Evolutionary conservation across 2,113 vertebrate genomes (phyloP), one percentile per base, ranked within the genome.

Genomic region (Pampusana beccarii): DNA sequence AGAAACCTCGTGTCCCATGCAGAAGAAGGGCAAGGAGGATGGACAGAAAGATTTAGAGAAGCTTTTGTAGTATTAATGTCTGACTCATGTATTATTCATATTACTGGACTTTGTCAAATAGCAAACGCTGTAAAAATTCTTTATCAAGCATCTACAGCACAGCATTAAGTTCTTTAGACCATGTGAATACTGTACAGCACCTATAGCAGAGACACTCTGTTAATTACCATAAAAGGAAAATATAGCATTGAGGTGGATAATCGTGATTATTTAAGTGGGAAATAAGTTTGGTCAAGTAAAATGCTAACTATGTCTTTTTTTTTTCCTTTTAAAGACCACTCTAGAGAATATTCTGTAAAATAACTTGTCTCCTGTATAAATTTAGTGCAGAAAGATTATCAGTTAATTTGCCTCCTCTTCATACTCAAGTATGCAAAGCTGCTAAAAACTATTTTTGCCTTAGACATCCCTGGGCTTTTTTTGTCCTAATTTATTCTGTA

Each of bases 381-480:
- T 80, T 91, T 84, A 94, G 80, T 10, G 3, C 31, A 79, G 88
- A 80, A 80, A 93, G 85, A 93, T 96, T 96, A 93, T 92, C 81
- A 50, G 84, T 82, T 96, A 91, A 91, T 93, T 97, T 94, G 66
- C 46, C 19, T 94, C 57, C 78, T 40, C 84, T 95, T 91, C 38
- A 11, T 84, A 12, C 67, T 96, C 83, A 93, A 91, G 77, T 92
- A 96, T 95, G 92, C 46, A 96, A 94, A 94, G 92, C 94, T 96
- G 80, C 88, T 93, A 57, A 96, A 97, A 81, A 86, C 42, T 88
- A 58, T 92, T 92, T 94, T 95, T 97, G 94, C 92, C 71, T 96
- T 96, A 83, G 92, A 96, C 61, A 93, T 94, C 61, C 84, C 53
- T 92, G 78, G 64, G 86, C 44, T 85, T 93, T 92, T 44, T 89